Base-by-base conservation (phyloP, 2,797 vertebrate species). In the Esox masquinongy region DNA sequence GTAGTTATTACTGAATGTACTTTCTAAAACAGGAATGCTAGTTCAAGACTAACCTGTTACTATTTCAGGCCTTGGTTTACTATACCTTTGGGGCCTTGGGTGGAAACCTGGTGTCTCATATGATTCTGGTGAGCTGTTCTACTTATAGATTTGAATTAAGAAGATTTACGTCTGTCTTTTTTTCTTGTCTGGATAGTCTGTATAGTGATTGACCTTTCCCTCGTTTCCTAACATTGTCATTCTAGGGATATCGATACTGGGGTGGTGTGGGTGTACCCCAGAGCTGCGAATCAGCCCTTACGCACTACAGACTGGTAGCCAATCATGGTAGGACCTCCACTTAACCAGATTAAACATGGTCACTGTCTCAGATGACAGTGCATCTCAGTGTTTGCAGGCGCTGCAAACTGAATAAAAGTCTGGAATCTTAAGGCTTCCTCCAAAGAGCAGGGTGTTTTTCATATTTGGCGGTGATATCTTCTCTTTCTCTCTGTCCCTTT, bases 11-110 rank as follows among this genome's bases (percentile, higher is more conserved):
- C n/a, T 5, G 7, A 56, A 22, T 7, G 8, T 59, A 22, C 1
- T 16, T 59, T 5, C 53, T 59, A 59, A 59, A n/a, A 19, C 53
- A n/a, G n/a, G 53, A 59, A 59, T 59, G 19, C 5, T 43, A 7
- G 9, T 43, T n/a, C 5, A 59, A 22, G 53, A 19, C n/a, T 59
- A 59, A n/a, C 8, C 8, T 16, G 8, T 19, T n/a, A 59, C 6
- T 67, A 86, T 78, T 79, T 70, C 89, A 99, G 98, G 97, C 97
- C 43, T 90, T 99, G 80, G 97, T 99, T 66, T 99, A 98, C 90
- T 99, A 99, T 81, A 99, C 98, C 14, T 99, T 99, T 14, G 96
- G 97, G 77, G 97, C 98, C 61, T 92, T 99, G 77, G 98, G 98
- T 79, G 98, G 98, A 87, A 99, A 99, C 90, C 83, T 97, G 74